A percentile compares a stretch with the other conserved stretches of the same genome.
Evolutionary conservation across 2,113 vertebrate genomes (phyloP).

Genomic region (Diphyllodes magnificus): DNA sequence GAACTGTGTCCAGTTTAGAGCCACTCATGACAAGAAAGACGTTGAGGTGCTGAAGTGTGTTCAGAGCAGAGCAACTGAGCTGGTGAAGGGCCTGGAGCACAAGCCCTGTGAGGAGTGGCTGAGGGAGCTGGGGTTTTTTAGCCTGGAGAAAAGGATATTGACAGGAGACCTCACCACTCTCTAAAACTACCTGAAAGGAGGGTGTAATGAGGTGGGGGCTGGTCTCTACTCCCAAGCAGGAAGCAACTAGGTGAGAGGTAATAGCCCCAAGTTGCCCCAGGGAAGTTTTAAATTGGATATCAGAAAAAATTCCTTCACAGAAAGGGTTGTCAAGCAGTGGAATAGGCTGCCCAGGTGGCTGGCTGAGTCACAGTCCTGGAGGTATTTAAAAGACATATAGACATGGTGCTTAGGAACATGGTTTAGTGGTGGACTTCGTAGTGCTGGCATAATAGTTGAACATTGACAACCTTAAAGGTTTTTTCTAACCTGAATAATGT

Average conservation of each 20-base stretch:
- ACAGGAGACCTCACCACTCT: fast-evolving
- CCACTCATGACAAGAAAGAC: background rate
- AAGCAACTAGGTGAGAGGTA: background rate
- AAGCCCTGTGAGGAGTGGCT: fast-evolving
- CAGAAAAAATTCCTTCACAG: background rate
- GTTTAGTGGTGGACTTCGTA: background rate
- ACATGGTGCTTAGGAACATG: background rate
- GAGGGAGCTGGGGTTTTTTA: background rate
- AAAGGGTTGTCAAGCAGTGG: background rate
- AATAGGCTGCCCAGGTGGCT: background rate
- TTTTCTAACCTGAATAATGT: background rate
- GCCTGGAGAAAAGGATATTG: background rate
- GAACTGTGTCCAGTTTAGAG: background rate
- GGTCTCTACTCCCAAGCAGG: background rate
- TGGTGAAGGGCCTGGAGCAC: background rate
- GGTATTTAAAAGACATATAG: background rate
- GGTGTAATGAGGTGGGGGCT: background rate
- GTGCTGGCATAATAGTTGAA: background rate
- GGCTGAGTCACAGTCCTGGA: background rate
- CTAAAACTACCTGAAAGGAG: background rate
- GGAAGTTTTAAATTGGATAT: background rate
- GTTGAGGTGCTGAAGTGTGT: background rate
- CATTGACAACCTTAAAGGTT: background rate
- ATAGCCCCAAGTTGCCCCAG: background rate
- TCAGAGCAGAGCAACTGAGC: background rate